A percentile compares a stretch with the other conserved stretches of the same genome.
Conservation (phyloP, 2,888 invertebrate genomes). For the Tipula helvola region DNA sequence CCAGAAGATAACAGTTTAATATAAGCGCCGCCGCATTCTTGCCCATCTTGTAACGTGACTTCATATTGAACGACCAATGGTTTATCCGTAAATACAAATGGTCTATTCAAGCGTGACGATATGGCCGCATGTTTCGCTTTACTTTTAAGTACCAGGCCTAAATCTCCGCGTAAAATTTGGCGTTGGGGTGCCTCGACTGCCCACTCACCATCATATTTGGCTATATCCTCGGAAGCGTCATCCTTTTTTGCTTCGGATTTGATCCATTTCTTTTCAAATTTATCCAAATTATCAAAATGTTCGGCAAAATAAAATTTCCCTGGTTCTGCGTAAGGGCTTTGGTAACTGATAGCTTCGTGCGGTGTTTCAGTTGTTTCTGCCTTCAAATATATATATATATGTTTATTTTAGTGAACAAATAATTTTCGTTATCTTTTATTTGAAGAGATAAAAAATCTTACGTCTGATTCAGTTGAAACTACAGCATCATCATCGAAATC, state of each 20-base stretch:
- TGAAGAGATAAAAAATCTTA: neutral
- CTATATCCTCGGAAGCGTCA: constrained; percentile 71
- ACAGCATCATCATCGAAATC: neutral
- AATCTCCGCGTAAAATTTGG: constrained; percentile 69
- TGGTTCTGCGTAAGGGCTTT: constrained; percentile 53
- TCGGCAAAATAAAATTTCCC: constrained; percentile 64
- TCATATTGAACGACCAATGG: constrained; percentile 89
- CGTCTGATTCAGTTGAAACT: neutral
- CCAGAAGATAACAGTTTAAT: constrained; percentile 78
- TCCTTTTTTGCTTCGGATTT: constrained; percentile 87
- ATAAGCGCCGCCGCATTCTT: constrained; percentile 98
- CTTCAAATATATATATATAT: neutral
- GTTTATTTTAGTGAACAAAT: neutral
- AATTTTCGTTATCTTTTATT: neutral
- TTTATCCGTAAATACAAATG: constrained; percentile 71
- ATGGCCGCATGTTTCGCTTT: constrained; percentile 97
- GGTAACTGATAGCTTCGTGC: constrained; percentile 40
- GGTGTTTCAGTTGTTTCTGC: neutral
- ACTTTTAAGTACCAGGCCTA: constrained; percentile 79
- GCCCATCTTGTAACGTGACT: constrained; percentile 83
- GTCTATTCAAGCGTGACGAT: constrained; percentile 58
- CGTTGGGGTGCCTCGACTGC: constrained; percentile 61
- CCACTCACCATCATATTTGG: constrained; percentile 88
- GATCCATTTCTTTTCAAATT: constrained; percentile 70
- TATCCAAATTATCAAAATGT: constrained; percentile 66